A percentile compares a stretch with the other conserved stretches of the same genome.
These are phyloP conservation scores for Pseudopodoces humilis DNA, from an alignment of 2,113 vertebrate genomes.

Conservation along the genomic window DNA sequence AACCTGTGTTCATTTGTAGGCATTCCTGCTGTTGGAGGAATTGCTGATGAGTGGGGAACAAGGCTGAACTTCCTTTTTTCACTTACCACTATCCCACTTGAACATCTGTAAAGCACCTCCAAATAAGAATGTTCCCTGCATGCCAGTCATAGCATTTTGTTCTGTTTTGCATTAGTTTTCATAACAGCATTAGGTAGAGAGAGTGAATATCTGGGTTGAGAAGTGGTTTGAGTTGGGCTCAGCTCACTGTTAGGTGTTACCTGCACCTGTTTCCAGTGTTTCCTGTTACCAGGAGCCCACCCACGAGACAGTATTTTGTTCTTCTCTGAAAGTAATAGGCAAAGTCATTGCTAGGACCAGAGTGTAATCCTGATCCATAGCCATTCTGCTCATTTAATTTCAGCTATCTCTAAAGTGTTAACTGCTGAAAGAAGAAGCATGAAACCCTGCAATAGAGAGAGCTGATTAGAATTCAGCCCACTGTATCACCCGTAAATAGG, in stretches of 20 bases:
- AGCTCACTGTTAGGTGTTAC: background rate
- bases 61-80: background rate
- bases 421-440: constrained; percentile 22
- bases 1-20: background rate
- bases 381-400: background rate
- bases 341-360: background rate
- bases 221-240: background rate
- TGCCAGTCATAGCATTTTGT: background rate
- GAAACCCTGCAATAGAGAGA: background rate
- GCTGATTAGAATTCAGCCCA: constrained; percentile 63
- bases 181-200: background rate
- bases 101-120: background rate
- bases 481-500: constrained; percentile 47
- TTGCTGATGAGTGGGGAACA: background rate
- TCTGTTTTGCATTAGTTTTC: background rate
- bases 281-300: background rate
- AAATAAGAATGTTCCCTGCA: background rate
- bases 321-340: background rate
- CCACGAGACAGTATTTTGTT: background rate
- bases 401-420: constrained; percentile 8
- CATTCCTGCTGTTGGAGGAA: background rate
- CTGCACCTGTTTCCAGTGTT: background rate
- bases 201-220: background rate
- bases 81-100: background rate
- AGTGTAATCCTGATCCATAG: background rate